Conservation (phyloP, 2,113 vertebrate species). For the Microcebus griseorufus region DNA sequence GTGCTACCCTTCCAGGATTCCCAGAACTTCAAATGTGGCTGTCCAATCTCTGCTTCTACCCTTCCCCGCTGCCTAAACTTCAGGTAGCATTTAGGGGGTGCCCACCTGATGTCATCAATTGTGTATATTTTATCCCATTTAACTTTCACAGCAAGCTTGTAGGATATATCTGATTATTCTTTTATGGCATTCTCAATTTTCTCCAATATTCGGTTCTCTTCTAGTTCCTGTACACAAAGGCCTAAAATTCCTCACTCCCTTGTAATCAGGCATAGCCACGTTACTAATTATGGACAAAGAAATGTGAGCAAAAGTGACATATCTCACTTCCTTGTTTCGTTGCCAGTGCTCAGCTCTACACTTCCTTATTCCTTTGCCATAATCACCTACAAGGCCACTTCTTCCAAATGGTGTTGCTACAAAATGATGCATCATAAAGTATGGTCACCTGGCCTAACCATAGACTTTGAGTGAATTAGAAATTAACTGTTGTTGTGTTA, state of each 20-base stretch:
- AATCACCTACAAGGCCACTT: too few species aligned
- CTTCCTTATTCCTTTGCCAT: background rate
- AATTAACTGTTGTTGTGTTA: background rate
- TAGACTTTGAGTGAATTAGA: background rate
- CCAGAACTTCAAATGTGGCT: background rate
- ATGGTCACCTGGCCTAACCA: background rate
- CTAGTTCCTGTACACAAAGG: background rate
- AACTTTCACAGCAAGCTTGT: background rate
- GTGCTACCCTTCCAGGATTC: background rate
- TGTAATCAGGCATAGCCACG: too few species aligned
- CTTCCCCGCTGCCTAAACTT: background rate
- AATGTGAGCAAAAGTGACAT: background rate
- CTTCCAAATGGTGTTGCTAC: background rate
- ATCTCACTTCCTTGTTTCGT: rapidly evolving
- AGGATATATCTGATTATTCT: background rate
- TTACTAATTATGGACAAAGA: background rate
- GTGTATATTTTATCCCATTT: background rate
- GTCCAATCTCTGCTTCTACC: background rate
- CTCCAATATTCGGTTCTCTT: background rate
- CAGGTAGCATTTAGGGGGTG: background rate
- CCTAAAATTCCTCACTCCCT: too few species aligned
- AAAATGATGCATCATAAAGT: too few species aligned
- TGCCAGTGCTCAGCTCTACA: background rate
- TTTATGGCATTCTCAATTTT: background rate
- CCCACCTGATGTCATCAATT: background rate